Evolutionary conservation across 1,140 invertebrate species (phyloP).

Genomic region (Colletes gigas): DNA sequence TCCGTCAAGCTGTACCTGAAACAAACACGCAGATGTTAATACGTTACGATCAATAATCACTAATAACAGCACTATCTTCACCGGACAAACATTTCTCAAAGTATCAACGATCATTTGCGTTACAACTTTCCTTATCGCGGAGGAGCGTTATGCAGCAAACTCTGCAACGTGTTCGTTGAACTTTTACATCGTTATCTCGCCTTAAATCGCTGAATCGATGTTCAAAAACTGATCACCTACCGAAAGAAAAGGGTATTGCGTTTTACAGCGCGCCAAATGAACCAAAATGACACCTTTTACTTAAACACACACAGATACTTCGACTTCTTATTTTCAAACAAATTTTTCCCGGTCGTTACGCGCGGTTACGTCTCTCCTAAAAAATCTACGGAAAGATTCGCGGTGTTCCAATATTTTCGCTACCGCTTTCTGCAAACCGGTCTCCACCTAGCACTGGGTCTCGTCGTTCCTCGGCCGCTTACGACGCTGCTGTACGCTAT

Average conservation of each 20-base stretch:
- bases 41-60: not conserved
- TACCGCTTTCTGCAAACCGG: not conserved
- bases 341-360: not conserved
- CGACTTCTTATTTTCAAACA: too few species aligned
- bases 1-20: constrained; percentile 13
- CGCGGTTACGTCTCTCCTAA: not conserved
- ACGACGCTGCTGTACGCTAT: not conserved
- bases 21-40: not conserved
- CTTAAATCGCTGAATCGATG: not conserved
- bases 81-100: not conserved
- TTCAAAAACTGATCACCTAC: not conserved
- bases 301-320: not conserved
- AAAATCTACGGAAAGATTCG: too few species aligned
- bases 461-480: not conserved
- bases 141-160: not conserved
- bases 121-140: constrained; percentile 9
- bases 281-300: not conserved
- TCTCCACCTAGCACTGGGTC: not conserved
- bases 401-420: not conserved
- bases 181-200: not conserved
- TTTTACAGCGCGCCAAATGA: not conserved
- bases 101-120: not conserved
- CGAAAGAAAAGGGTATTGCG: not conserved
- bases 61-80: not conserved
- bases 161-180: not conserved